Conservation (phyloP, 2,113 vertebrate genomes). For the Psittacus erithacus region DNA sequence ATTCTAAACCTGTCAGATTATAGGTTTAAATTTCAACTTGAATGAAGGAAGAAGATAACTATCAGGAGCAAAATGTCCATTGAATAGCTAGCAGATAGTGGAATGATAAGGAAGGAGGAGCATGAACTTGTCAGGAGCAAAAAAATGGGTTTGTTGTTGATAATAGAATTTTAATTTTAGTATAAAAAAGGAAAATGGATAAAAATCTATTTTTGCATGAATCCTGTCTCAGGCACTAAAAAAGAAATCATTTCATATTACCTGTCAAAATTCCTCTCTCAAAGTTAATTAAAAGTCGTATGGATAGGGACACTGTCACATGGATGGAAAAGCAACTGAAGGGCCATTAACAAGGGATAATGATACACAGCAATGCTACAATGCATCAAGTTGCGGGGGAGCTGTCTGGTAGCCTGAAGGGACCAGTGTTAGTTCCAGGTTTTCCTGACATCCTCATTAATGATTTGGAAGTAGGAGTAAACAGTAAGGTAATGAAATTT, state of each 20-base stretch:
- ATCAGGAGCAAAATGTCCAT: neutral
- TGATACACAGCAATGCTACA: neutral
- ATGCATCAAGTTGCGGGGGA: neutral
- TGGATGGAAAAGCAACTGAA: slow-evolving; percentile 14
- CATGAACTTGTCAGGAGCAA: neutral
- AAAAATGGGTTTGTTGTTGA: neutral
- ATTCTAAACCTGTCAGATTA: neutral
- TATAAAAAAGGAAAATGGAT: neutral
- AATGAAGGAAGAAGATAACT: neutral
- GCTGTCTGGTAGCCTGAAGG: neutral
- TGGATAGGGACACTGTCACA: neutral
- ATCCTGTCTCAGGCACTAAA: neutral
- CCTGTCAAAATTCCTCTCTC: neutral
- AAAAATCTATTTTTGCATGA: neutral
- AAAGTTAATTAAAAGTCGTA: neutral
- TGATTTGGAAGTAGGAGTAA: slow-evolving; percentile 29
- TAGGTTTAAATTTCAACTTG: neutral
- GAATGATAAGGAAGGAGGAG: neutral
- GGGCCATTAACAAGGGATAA: neutral
- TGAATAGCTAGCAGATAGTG: neutral
- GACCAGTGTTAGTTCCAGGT: neutral
- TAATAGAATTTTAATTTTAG: neutral
- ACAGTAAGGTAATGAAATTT: slow-evolving; percentile 26
- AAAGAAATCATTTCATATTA: neutral
- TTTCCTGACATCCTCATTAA: slow-evolving; percentile 20